These are phyloP conservation scores for Pseudococcus longispinus DNA, from an alignment of 2,888 invertebrate species.

Conservation along the genomic window DNA sequence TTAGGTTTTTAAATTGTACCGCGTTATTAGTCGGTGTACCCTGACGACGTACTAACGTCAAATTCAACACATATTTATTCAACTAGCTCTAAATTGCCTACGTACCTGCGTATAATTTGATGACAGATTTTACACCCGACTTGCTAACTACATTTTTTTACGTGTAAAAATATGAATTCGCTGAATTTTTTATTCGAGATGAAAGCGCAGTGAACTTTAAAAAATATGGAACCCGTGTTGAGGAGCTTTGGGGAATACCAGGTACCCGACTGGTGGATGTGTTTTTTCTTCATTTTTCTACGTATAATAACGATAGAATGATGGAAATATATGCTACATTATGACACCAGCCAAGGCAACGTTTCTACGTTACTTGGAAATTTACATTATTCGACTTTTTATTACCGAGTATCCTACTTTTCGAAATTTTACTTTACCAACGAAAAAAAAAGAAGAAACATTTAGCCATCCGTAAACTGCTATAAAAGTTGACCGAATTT, in stretches of 20 bases:
- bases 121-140: not conserved
- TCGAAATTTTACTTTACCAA: not conserved
- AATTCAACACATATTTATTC: too few relatives aligned
- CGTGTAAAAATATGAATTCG: too few relatives aligned
- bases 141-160: not conserved
- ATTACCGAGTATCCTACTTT: not conserved
- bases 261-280: not conserved
- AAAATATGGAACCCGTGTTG: not conserved
- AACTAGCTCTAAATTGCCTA: too few relatives aligned
- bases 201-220: not conserved
- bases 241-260: not conserved
- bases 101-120: not conserved
- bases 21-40: too few relatives aligned
- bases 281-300: not conserved
- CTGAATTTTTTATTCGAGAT: not conserved
- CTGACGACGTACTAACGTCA: too few relatives aligned
- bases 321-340: not conserved
- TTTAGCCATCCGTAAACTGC: not conserved
- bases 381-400: conserved; percentile 4
- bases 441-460: not conserved
- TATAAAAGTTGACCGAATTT: not conserved
- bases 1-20: too few relatives aligned
- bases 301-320: not conserved
- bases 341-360: not conserved
- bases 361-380: not conserved